Conservation (phyloP, 1,140 invertebrate species). For the Drosophila pachea region DNA sequence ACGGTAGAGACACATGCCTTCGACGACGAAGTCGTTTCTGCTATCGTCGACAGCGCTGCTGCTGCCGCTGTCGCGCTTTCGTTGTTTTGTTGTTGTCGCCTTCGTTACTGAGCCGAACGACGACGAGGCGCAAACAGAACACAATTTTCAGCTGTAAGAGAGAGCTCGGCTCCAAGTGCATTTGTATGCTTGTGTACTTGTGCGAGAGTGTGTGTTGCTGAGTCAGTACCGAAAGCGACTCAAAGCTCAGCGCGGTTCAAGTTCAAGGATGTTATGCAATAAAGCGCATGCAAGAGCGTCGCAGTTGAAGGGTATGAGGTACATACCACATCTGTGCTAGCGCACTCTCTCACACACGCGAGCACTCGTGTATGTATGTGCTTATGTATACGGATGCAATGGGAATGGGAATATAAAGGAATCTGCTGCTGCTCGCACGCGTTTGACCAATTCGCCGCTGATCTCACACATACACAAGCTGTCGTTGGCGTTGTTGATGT, state of each 20-base stretch:
- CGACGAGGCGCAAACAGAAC: slow-evolving; percentile 30
- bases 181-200: slow-evolving; percentile 2
- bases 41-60: slow-evolving; percentile 10
- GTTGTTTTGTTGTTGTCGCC: not conserved
- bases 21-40: slow-evolving; percentile 16
- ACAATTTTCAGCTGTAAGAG: slow-evolving; percentile 17
- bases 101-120: slow-evolving; percentile 38
- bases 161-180: slow-evolving; percentile 19
- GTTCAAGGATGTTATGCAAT: slow-evolving; percentile 79
- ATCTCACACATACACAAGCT: slow-evolving; percentile 36
- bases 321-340: not conserved
- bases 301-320: slow-evolving; percentile 28
- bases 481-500: slow-evolving; percentile 28
- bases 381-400: not conserved
- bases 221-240: slow-evolving; percentile 44
- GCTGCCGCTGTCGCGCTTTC: slow-evolving; percentile 5
- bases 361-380: not conserved
- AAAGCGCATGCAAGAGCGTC: slow-evolving; percentile 41
- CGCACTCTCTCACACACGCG: slow-evolving; percentile 4
- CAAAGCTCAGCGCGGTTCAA: slow-evolving; percentile 55
- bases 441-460: slow-evolving; percentile 26
- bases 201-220: slow-evolving; percentile 28
- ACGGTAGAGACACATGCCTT: slow-evolving; percentile 43
- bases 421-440: slow-evolving; percentile 19
- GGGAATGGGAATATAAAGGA: slow-evolving; percentile 18